Evolutionary conservation across 2,797 vertebrate genomes (phyloP).

Genomic region (Galaxias olidus): DNA sequence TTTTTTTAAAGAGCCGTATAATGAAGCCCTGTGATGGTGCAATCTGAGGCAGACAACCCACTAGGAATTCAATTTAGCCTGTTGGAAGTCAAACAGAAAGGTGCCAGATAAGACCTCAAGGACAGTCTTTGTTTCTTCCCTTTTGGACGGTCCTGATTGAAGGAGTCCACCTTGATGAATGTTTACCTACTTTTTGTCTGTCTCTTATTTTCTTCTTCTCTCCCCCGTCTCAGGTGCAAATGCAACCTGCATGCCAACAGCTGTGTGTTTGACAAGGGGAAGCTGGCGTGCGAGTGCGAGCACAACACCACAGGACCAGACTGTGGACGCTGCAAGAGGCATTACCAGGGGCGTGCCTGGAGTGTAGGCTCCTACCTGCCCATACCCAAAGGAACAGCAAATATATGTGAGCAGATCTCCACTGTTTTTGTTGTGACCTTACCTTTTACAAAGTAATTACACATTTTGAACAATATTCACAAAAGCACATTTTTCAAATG

Average conservation of each 20-base stretch:
- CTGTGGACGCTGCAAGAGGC: slow-evolving; percentile 98
- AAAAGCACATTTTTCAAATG: no score
- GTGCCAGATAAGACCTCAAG: slow-evolving; percentile 38
- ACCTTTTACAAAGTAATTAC: no score
- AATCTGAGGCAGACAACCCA: slow-evolving; percentile 56
- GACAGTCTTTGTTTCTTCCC: slow-evolving; percentile 31
- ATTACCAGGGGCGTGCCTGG: slow-evolving; percentile 94
- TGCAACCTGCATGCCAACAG: slow-evolving; percentile 97
- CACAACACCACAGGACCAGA: slow-evolving; percentile 98
- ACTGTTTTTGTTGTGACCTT: no score
- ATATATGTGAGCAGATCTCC: slow-evolving; percentile 90
- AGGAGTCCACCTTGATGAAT: slow-evolving; percentile 39
- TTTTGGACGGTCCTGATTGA: slow-evolving; percentile 43
- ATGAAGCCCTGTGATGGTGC: slow-evolving; percentile 59
- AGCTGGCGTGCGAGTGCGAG: slow-evolving; percentile 94
- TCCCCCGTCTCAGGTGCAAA: slow-evolving; percentile 88
- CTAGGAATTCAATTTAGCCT: slow-evolving; percentile 60
- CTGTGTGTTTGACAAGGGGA: slow-evolving; percentile 95
- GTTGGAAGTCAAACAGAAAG: slow-evolving; percentile 48
- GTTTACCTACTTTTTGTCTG: slow-evolving; percentile 56
- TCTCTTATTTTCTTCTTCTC: no score
- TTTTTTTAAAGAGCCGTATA: slow-evolving; percentile 48
- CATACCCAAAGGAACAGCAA: slow-evolving; percentile 97
- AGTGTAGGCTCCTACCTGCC: slow-evolving; percentile 96
- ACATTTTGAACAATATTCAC: no score